A percentile compares a stretch with the other conserved stretches of the same genome.
These are phyloP conservation scores for Drosophila truncata DNA, from an alignment of 1,140 invertebrate genomes.

Conservation along the genomic window DNA sequence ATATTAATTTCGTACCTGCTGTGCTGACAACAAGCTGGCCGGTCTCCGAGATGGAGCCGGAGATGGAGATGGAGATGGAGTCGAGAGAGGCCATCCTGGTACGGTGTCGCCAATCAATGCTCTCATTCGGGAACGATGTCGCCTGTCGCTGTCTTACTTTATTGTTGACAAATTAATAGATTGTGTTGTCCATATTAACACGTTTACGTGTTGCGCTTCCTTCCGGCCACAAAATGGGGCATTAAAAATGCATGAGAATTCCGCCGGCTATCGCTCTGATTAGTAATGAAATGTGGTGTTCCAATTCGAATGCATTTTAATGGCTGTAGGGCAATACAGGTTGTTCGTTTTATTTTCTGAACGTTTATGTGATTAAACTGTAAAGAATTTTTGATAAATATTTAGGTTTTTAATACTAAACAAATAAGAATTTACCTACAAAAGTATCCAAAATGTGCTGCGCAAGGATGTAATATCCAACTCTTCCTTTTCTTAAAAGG, in stretches of 20 bases:
- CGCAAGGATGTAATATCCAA: too few species aligned
- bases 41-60: not conserved
- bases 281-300: constrained; percentile 63
- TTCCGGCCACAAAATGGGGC: constrained; percentile 70
- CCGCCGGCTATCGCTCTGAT: constrained; percentile 54
- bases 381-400: not conserved
- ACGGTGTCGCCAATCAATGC: constrained; percentile 45
- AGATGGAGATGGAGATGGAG: constrained; percentile 15
- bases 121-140: constrained; percentile 53
- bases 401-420: too few species aligned
- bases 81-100: constrained; percentile 30
- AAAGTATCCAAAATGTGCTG: too few species aligned
- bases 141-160: constrained; percentile 65
- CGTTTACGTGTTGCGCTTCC: constrained; percentile 80
- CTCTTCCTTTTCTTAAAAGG: too few species aligned
- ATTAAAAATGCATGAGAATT: constrained; percentile 74
- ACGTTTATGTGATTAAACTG: constrained; percentile 8
- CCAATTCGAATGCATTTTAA: constrained; percentile 63
- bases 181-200: constrained; percentile 83
- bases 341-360: constrained; percentile 5
- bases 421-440: too few species aligned
- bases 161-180: constrained; percentile 84
- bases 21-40: constrained; percentile 65
- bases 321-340: constrained; percentile 28
- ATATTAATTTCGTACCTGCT: constrained; percentile 85